Conservation (phyloP, 2,113 vertebrate species). For the Antennarius striatus region DNA sequence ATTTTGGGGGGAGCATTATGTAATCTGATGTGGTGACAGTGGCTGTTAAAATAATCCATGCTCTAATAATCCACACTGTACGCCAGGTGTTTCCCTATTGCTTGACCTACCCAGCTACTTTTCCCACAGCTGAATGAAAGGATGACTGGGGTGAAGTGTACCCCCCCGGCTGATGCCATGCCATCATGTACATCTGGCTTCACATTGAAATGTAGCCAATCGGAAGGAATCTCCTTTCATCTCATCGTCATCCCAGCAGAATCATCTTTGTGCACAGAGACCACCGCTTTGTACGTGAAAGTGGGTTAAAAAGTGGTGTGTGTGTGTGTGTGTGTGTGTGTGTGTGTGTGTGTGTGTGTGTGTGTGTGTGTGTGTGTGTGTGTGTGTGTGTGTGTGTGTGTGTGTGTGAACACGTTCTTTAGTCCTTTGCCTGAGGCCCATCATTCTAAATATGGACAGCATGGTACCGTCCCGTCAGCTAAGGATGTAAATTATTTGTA, state of each 20-base stretch:
- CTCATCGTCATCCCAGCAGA: slow-evolving; percentile 35
- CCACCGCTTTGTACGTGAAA: not conserved
- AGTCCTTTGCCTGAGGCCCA: too few species aligned
- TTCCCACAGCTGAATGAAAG: slow-evolving; percentile 27
- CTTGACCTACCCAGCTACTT: slow-evolving; percentile 56
- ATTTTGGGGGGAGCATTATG: slow-evolving; percentile 66
- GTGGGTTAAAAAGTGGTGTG: not conserved
- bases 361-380: too few species aligned
- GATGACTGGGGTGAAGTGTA: slow-evolving; percentile 63
- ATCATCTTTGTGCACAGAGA: slow-evolving; percentile 22
- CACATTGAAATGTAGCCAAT: slow-evolving; percentile 36
- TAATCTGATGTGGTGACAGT: slow-evolving; percentile 60
- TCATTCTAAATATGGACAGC: too few species aligned
- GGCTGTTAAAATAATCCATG: slow-evolving; percentile 50
- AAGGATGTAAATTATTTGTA: too few species aligned
- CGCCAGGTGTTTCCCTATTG: slow-evolving; percentile 30
- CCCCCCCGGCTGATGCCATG: slow-evolving; percentile 37
- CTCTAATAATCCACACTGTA: slow-evolving; percentile 25
- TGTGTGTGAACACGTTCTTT: too few species aligned
- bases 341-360: too few species aligned
- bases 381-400: too few species aligned
- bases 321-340: too few species aligned
- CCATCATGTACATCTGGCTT: slow-evolving; percentile 39
- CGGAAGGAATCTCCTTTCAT: slow-evolving; percentile 48
- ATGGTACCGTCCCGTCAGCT: too few species aligned